Conservation (phyloP, 2,113 vertebrate genomes). For the Pangasianodon hypophthalmus region DNA sequence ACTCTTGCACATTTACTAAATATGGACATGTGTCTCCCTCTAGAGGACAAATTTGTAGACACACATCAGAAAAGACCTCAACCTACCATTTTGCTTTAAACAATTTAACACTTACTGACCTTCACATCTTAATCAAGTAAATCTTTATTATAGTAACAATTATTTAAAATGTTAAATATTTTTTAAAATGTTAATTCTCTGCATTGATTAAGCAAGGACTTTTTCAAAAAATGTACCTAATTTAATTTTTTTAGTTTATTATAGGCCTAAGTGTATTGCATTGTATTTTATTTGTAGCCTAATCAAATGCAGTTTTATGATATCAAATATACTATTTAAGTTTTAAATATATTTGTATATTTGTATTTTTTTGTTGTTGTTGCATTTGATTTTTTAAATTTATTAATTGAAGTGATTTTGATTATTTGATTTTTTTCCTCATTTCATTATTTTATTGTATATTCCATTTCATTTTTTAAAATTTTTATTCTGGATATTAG, state of each 20-base stretch:
- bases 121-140: background rate
- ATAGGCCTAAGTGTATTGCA: no score
- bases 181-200: background rate
- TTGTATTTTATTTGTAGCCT: no score
- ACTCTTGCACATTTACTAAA: background rate
- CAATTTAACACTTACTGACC: background rate
- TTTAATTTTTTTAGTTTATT: background rate
- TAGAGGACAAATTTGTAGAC: constrained; percentile 34
- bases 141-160: background rate
- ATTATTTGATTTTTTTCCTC: background rate
- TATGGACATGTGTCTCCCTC: constrained; percentile 54
- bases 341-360: no score
- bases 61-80: background rate
- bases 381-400: no score
- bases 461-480: background rate
- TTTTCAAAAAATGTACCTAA: no score
- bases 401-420: no score
- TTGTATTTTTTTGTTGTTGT: no score
- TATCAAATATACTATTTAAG: no score
- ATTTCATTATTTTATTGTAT: background rate
- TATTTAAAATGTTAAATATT: background rate
- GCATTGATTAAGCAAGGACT: background rate
- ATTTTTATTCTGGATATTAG: background rate
- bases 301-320: no score
- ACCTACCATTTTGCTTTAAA: background rate